A percentile compares a stretch with the other conserved stretches of the same genome.
Evolutionary conservation across 2,888 invertebrate genomes (phyloP).

Genomic region (Cataglyphis altisquamis): DNA sequence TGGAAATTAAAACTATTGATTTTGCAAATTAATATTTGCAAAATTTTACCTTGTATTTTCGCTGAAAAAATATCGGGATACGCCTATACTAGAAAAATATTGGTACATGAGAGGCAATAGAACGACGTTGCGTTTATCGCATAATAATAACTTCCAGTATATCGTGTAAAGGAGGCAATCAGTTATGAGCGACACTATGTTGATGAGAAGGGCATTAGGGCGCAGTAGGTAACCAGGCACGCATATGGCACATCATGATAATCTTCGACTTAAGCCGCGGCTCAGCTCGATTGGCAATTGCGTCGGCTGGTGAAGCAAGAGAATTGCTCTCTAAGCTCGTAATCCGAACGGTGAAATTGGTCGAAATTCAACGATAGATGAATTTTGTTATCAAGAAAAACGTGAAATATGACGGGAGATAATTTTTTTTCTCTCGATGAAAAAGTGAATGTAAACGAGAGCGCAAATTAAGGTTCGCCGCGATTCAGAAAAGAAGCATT

Average conservation of each 20-base stretch:
- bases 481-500: slow-evolving; percentile 19
- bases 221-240: slow-evolving; percentile 27
- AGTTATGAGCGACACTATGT: neutral
- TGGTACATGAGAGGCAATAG: neutral
- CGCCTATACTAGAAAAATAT: neutral
- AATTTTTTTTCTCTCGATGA: neutral
- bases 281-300: slow-evolving; percentile 56
- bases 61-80: neutral
- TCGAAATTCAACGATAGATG: slow-evolving; percentile 68
- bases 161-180: neutral
- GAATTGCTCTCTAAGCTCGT: slow-evolving; percentile 50
- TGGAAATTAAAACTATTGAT: neutral
- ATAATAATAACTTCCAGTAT: neutral
- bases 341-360: slow-evolving; percentile 60
- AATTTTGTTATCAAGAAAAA: slow-evolving; percentile 70
- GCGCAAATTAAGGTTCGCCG: neutral
- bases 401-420: slow-evolving; percentile 61
- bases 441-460: slow-evolving; percentile 31
- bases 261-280: slow-evolving; percentile 63
- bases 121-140: neutral
- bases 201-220: slow-evolving; percentile 12
- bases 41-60: neutral
- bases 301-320: slow-evolving; percentile 55
- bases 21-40: neutral
- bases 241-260: slow-evolving; percentile 51